These are phyloP conservation scores for Lithophane socia DNA, from an alignment of 2,888 invertebrate genomes.

Conservation along the genomic window DNA sequence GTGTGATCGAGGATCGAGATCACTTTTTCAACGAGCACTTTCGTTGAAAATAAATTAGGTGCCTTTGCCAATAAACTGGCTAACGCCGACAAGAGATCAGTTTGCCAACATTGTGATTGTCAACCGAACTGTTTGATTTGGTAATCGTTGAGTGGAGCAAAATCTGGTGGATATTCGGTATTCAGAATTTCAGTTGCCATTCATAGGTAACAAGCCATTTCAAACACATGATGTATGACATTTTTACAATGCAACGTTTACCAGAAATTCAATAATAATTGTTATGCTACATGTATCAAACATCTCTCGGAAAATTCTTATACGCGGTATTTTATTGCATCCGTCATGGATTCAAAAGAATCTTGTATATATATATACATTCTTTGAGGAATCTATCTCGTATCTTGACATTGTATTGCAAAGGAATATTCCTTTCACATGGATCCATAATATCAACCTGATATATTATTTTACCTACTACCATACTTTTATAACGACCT, in stretches of 20 bases:
- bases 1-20: slow-evolving; percentile 25
- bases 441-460: background rate
- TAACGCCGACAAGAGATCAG: slow-evolving; percentile 47
- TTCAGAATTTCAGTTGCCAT: slow-evolving; percentile 20
- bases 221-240: background rate
- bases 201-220: background rate
- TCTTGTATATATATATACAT: background rate
- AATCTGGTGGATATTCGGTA: slow-evolving; percentile 34
- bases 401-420: background rate
- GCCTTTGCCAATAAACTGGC: slow-evolving; percentile 39
- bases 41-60: slow-evolving; percentile 25
- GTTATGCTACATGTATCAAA: background rate
- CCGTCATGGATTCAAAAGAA: background rate
- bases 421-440: background rate
- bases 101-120: slow-evolving; percentile 57
- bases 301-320: background rate
- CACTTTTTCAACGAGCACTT: slow-evolving; percentile 29
- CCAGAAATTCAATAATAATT: background rate
- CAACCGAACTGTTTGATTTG: slow-evolving; percentile 57
- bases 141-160: slow-evolving; percentile 46
- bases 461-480: background rate
- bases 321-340: background rate
- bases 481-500: background rate
- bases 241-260: slow-evolving; percentile 6
- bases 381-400: background rate